Conservation (phyloP, 2,888 invertebrate species). For the Drosophila imparisetae region DNA sequence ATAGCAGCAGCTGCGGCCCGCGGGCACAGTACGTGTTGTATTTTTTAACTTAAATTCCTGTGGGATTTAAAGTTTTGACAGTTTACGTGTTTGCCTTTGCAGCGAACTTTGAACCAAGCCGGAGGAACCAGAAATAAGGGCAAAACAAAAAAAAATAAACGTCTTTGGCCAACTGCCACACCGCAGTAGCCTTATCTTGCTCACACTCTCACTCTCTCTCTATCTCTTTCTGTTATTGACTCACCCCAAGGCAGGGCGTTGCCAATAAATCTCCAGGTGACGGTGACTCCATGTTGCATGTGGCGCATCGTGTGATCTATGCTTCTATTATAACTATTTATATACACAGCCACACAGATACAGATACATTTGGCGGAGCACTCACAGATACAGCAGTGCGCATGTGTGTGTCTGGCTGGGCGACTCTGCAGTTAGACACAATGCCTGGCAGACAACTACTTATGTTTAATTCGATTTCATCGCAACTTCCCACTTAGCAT, state of each 20-base stretch:
- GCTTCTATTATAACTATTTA: constrained; percentile 82
- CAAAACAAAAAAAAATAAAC: constrained; percentile 40
- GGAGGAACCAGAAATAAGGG: constrained; percentile 12
- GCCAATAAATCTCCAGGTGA: constrained; percentile 84
- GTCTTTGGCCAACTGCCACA: constrained; percentile 46
- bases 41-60: constrained; percentile 82
- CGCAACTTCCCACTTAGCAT: constrained; percentile 33
- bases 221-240: constrained; percentile 21
- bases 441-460: constrained; percentile 50
- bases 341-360: constrained; percentile 46
- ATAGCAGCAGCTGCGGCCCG: constrained; percentile 74
- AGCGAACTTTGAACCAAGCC: constrained; percentile 74
- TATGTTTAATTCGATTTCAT: constrained; percentile 70
- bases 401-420: constrained; percentile 35
- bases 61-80: constrained; percentile 83
- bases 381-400: constrained; percentile 32
- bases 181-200: constrained; percentile 31
- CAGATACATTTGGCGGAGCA: constrained; percentile 19
- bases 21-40: constrained; percentile 74
- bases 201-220: constrained; percentile 6
- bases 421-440: constrained; percentile 20
- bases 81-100: constrained; percentile 80
- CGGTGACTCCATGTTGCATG: constrained; percentile 83
- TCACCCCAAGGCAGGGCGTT: constrained; percentile 70
- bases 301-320: constrained; percentile 83